A percentile compares a stretch with the other conserved stretches of the same genome.
Conservation (phyloP, 2,113 vertebrate species). For the Hemiprocne comata region DNA sequence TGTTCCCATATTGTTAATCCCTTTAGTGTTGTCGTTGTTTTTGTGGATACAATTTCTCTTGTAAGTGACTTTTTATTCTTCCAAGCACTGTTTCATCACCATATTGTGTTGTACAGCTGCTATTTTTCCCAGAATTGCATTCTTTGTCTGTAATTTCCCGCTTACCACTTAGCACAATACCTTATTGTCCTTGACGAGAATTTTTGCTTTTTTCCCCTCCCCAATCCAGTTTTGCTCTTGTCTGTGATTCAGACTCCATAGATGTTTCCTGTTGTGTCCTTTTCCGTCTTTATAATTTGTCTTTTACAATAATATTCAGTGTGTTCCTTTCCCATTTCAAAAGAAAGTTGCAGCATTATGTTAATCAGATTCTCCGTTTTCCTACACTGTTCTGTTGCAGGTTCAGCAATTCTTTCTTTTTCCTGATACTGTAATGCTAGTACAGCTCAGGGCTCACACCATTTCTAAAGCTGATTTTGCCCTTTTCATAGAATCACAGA, state of each 20-base stretch:
- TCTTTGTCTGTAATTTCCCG: neutral
- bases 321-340: neutral
- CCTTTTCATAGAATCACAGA: neutral
- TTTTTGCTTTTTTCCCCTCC: neutral
- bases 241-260: neutral
- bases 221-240: neutral
- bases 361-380: neutral
- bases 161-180: neutral
- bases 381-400: neutral
- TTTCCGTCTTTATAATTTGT: neutral
- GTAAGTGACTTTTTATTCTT: slow-evolving; percentile 26
- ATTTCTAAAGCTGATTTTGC: neutral
- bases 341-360: neutral
- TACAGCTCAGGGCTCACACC: neutral
- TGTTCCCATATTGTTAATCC: neutral
- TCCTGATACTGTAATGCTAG: neutral
- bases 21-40: neutral
- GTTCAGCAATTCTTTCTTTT: neutral
- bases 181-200: neutral
- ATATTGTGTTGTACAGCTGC: neutral
- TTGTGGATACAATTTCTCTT: neutral
- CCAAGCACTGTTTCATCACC: neutral
- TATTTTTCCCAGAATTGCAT: neutral
- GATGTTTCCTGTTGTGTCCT: neutral
- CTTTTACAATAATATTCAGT: neutral